Percentiles rank a stretch among this genome's conserved stretches.
phyloP scores from a whole-genome alignment of 2,888 invertebrate genomes.

The Drepanosiphum platanoidis region DNA sequence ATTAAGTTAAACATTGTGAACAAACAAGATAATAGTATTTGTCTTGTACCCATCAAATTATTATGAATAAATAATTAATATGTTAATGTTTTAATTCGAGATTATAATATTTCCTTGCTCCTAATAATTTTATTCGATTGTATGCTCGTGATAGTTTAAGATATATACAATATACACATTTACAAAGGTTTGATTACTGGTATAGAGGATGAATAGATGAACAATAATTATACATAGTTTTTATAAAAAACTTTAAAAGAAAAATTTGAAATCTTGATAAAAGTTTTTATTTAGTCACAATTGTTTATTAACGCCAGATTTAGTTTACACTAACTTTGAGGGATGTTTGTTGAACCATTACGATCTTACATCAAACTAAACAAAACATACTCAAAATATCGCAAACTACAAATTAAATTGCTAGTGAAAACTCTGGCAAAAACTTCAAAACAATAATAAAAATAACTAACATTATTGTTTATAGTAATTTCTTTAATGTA shows the following conservation, averaged over 20 bases:
- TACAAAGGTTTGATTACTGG: too few relatives aligned
- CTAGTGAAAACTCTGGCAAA: not conserved
- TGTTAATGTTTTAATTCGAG: too few relatives aligned
- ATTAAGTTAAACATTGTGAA: not conserved
- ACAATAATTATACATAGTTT: too few relatives aligned
- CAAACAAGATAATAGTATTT: not conserved
- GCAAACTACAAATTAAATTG: not conserved
- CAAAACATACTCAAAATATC: not conserved
- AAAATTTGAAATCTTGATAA: not conserved
- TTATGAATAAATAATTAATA: too few relatives aligned
- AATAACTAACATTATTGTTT: not conserved
- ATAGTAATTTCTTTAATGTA: not conserved
- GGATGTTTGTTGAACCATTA: not conserved
- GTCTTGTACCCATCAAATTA: too few relatives aligned
- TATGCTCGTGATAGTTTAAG: too few relatives aligned
- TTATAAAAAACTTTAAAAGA: not conserved
- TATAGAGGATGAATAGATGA: too few relatives aligned
- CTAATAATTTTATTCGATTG: too few relatives aligned
- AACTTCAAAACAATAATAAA: slow-evolving; percentile 1
- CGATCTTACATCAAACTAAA: not conserved
- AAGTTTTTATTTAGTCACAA: not conserved
- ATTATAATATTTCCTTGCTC: too few relatives aligned
- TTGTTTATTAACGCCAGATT: not conserved
- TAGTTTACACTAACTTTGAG: not conserved
- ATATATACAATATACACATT: too few relatives aligned